Evolutionary conservation across 2,113 vertebrate genomes (phyloP).

Genomic region (Syngnathus scovelli): DNA sequence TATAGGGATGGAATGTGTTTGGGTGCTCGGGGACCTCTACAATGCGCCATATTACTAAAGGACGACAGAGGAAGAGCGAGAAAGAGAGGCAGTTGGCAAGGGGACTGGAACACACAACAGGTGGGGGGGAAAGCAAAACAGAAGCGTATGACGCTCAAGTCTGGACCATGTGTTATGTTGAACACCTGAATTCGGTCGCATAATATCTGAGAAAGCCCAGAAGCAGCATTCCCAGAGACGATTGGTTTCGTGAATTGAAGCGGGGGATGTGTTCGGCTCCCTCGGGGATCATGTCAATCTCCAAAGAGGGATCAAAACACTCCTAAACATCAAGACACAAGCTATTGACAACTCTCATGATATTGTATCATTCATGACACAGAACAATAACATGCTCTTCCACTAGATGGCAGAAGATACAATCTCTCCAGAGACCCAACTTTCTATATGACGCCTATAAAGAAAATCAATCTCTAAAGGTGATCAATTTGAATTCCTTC

Average conservation of each 20-base stretch:
- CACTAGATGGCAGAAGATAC: no score
- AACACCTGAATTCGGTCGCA: constrained; percentile 89
- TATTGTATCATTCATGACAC: not conserved
- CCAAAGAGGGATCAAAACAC: constrained; percentile 80
- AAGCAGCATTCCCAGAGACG: constrained; percentile 85
- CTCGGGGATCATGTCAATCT: constrained; percentile 82
- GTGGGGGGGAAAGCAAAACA: not conserved
- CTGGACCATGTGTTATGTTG: constrained; percentile 19
- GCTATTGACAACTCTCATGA: not conserved
- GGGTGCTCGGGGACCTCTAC: not conserved
- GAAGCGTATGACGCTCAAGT: constrained; percentile 12
- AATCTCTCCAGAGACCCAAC: no score
- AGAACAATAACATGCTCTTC: no score
- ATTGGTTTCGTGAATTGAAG: constrained; percentile 82
- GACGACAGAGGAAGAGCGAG: constrained; percentile 11
- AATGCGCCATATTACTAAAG: constrained; percentile 20
- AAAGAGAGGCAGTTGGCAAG: constrained; percentile 18
- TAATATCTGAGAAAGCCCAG: constrained; percentile 93
- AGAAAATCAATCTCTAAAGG: no score
- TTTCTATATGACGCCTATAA: no score
- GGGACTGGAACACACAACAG: constrained; percentile 23
- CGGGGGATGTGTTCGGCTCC: constrained; percentile 75
- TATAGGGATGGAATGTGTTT: not conserved
- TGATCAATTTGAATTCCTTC: no score
- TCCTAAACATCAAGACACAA: constrained; percentile 71